Percentiles rank a stretch among this genome's conserved stretches.
These are phyloP conservation scores for Venturia canescens DNA, from an alignment of 1,140 invertebrate genomes.

Conservation along the genomic window DNA sequence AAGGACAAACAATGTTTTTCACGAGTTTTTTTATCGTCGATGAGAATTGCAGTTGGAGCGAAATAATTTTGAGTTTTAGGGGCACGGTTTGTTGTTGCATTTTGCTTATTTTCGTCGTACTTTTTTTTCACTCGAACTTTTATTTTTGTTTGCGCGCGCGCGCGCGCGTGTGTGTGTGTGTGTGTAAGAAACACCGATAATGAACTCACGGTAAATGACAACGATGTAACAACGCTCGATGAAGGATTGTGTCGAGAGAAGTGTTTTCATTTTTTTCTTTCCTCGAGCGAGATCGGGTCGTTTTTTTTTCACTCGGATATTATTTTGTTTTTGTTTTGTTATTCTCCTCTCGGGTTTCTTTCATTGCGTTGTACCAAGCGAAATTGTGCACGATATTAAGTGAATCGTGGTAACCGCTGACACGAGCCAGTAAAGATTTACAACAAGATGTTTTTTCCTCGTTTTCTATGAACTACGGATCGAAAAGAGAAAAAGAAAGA, in stretches of 20 bases:
- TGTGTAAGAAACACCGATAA: conserved; percentile 30
- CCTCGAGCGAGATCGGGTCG: neutral
- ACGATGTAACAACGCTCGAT: conserved; percentile 34
- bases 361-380: neutral
- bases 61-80: neutral
- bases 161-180: neutral
- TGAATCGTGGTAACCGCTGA: neutral
- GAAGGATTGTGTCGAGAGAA: conserved; percentile 3
- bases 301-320: neutral
- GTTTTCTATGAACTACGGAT: neutral
- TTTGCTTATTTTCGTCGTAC: neutral
- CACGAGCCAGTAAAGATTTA: neutral
- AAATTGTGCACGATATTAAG: neutral
- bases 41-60: neutral
- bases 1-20: conserved; percentile 41
- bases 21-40: conserved; percentile 9
- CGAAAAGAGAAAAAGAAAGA: neutral
- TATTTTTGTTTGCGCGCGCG: too few relatives aligned
- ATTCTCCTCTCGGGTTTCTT: neutral
- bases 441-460: neutral
- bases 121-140: neutral
- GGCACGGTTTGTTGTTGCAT: neutral
- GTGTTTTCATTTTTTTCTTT: neutral
- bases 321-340: neutral
- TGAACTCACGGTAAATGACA: conserved; percentile 32